Base-by-base conservation (phyloP, 53 echinoderm and acorn worm genomes). In the Arbacia lixula region DNA sequence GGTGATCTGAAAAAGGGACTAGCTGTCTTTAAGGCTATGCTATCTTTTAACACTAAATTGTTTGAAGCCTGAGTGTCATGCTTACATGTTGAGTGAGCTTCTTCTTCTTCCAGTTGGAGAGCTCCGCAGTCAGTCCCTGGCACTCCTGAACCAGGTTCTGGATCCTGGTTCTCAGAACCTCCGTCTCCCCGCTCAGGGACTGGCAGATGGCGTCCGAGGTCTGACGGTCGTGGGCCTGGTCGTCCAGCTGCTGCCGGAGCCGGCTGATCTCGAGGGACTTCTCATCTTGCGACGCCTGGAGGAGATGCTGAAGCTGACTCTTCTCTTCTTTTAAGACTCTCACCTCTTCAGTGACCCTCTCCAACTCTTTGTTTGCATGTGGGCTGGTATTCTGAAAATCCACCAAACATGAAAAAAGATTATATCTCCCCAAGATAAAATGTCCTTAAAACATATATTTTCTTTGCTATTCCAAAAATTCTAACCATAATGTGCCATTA, bases 181-280 rank as follows among this genome's bases (percentile, higher is more conserved):
- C 75, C 20, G 75, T 53, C 53, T 75, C 75, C n/a, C 38, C 75
- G 3, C 52, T 75, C 52, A 75, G 34, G 34, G 75, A 75, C 19
- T 53, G 75, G 36, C 75, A 75, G 21, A 75, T 51, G 31, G 52
- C 54, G 32, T 31, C 53, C 28, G 75, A 75, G 1, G 53, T 75
- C 75, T 75, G 75, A 5, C 54, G 52, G 34, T 75, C 75, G 12
- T 53, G 1, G 12, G 33, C 19, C 1, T 6, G 31, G 55, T 32
- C 12, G 17, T 75, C 53, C 2, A 75, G 52, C 54, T 33, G 75
- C 19, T 51, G 32, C 22, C 31, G 34, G 32, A 75, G 21, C 36
- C 52, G 32, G 34, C 53, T 54, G 5, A 75, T 75, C 21, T 75
- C 75, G 30, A 32, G 75, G 3, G 53, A 34, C 55, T 75, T 75